A percentile compares a stretch with the other conserved stretches of the same genome.
Conservation (phyloP, 2,888 invertebrate genomes). For the Coenonympha glycerion region DNA sequence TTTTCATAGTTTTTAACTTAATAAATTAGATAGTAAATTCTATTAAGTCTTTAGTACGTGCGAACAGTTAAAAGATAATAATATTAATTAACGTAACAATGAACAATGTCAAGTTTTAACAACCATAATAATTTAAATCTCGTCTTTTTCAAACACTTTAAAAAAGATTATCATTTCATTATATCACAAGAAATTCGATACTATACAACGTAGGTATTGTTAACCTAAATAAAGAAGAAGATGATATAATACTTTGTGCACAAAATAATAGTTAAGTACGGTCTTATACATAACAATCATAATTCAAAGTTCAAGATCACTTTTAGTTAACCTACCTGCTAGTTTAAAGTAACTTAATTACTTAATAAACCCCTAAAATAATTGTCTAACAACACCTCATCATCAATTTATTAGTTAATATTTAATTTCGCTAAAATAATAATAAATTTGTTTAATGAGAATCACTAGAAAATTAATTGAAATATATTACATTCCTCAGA, state of each 20-base stretch:
- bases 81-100: not conserved
- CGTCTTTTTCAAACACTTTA: not conserved
- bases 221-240: not conserved
- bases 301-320: not conserved
- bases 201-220: not conserved
- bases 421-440: too few relatives aligned
- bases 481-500: too few relatives aligned
- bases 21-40: conserved; percentile 36
- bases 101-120: not conserved
- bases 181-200: not conserved
- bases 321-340: not conserved
- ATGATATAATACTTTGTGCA: too few relatives aligned
- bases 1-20: conserved; percentile 5
- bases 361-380: not conserved
- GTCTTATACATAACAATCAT: not conserved
- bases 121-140: not conserved
- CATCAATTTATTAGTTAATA: not conserved
- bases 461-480: too few relatives aligned
- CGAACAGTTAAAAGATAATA: not conserved
- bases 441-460: too few relatives aligned
- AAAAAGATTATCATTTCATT: not conserved
- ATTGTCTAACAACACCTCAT: not conserved
- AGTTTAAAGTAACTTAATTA: not conserved
- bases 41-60: conserved; percentile 51
- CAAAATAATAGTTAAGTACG: too few relatives aligned